Evolutionary conservation across 1,140 invertebrate species (phyloP), one percentile per base, ranked within the genome.

Genomic region (Melipona quadrifasciata): DNA sequence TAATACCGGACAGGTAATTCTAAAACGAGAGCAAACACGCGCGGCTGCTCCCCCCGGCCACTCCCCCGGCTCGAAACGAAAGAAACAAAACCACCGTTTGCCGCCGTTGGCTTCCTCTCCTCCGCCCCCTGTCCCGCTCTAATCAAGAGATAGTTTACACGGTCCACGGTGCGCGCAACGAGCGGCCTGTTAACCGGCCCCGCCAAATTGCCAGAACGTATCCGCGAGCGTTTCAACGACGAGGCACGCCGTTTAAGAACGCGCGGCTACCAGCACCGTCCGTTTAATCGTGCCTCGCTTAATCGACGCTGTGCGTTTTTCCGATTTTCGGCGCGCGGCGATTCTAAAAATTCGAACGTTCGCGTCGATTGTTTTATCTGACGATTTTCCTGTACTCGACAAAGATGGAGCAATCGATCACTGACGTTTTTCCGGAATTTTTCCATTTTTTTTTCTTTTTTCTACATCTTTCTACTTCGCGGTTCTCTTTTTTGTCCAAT

Each of bases 111-210:
- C 39, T 47, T 47, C 39, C 39, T 39, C 39, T 19, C 12, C 12
- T 34, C 73, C 12, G 2, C 12, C 39, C 74, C 19, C 34, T 24
- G n/a, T 21, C 6, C 19, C 76, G 3, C 64, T 47, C 27, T 55
- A 78, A 78, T 78, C 58, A 67, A 78, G 27, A 67, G 27, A 78
- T 61, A 67, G 64, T 67, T 79, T 79, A 79, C 64, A 68, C 47
- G 57, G 57, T 47, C 39, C 39, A 47, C 39, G 39, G 39, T 47
- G 39, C 47, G 55, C 27, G 57, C 34, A 21, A 51, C 39, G 58
- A 24, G 10, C 58, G 51, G 16, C 58, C 53, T 19, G 57, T 64
- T 77, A 77, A 53, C 31, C 77, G 39, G 77, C 8, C 31, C 31
- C 64, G n/a, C 64, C 51, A 79, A 68, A 79, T 34, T 34, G 16